Percentiles rank a stretch among this genome's conserved stretches.
phyloP scores from a whole-genome alignment of 1,140 invertebrate genomes.

The Chionoecetes opilio region DNA sequence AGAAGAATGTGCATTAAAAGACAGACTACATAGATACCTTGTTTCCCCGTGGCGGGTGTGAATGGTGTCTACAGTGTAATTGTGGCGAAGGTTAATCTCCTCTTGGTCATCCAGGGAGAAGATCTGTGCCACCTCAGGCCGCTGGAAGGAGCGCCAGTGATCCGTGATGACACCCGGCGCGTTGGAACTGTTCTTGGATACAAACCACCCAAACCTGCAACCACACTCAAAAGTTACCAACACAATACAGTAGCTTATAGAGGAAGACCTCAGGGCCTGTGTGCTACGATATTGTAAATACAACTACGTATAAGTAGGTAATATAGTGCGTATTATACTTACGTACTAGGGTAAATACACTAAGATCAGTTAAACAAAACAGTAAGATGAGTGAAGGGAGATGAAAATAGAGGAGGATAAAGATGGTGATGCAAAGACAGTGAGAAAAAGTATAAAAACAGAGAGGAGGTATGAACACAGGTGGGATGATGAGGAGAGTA shows the following conservation, averaged over 20 bases:
- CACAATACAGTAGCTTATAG: too few species aligned
- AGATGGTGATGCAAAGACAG: background rate
- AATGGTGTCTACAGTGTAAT: conserved; percentile 68
- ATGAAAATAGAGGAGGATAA: background rate
- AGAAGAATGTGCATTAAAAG: too few species aligned
- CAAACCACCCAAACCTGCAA: conserved; percentile 89
- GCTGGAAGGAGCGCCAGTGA: conserved; percentile 85
- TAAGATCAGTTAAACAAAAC: background rate
- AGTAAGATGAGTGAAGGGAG: background rate
- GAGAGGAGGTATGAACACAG: background rate
- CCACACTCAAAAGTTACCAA: background rate
- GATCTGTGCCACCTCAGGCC: conserved; percentile 83
- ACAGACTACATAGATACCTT: too few species aligned
- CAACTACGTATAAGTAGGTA: background rate
- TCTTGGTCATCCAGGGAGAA: conserved; percentile 84
- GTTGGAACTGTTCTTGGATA: conserved; percentile 83
- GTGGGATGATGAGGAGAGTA: background rate
- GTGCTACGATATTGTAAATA: too few species aligned
- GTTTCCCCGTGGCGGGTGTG: background rate
- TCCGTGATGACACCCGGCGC: conserved; percentile 82
- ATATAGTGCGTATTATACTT: background rate
- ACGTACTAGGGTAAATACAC: background rate
- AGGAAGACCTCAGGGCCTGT: too few species aligned
- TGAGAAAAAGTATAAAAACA: background rate
- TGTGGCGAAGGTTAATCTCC: conserved; percentile 62